Conservation (phyloP, 2,113 vertebrate genomes). For the Prinia subflava region DNA sequence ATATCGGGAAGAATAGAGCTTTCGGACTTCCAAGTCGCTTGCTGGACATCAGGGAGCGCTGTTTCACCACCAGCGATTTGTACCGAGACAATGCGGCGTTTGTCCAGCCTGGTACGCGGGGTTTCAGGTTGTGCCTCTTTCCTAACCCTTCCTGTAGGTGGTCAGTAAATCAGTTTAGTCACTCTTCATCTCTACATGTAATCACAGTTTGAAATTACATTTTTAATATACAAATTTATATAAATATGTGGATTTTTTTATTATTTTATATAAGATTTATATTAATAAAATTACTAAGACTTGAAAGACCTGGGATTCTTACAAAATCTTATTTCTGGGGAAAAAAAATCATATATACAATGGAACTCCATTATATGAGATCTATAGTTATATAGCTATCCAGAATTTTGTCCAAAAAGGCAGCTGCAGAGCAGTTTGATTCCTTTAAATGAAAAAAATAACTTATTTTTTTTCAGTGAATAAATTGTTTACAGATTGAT, state of each 20-base stretch:
- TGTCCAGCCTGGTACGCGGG: rapidly evolving
- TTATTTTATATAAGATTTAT: not conserved
- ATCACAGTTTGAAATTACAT: not conserved
- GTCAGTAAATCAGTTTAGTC: not conserved
- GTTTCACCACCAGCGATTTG: not conserved
- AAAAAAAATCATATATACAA: not conserved
- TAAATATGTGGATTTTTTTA: no score
- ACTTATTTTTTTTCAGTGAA: not conserved
- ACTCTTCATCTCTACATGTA: not conserved
- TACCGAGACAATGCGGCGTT: not conserved
- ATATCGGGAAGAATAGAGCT: not conserved
- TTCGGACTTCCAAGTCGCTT: not conserved
- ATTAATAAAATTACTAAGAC: not conserved
- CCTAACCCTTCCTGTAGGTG: not conserved
- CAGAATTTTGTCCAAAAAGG: not conserved
- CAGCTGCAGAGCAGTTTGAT: not conserved
- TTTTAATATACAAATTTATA: not conserved
- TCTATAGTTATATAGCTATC: not conserved
- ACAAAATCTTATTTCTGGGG: not conserved
- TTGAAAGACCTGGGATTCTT: not conserved
- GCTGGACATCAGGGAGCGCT: slow-evolving; percentile 22
- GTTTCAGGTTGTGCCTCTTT: not conserved
- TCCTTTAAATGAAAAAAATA: not conserved
- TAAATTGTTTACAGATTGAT: not conserved
- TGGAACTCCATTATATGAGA: not conserved